A percentile compares a stretch with the other conserved stretches of the same genome.
These are phyloP conservation scores for Eptatretus burgeri DNA, from an alignment of 2,113 vertebrate species.

Conservation along the genomic window DNA sequence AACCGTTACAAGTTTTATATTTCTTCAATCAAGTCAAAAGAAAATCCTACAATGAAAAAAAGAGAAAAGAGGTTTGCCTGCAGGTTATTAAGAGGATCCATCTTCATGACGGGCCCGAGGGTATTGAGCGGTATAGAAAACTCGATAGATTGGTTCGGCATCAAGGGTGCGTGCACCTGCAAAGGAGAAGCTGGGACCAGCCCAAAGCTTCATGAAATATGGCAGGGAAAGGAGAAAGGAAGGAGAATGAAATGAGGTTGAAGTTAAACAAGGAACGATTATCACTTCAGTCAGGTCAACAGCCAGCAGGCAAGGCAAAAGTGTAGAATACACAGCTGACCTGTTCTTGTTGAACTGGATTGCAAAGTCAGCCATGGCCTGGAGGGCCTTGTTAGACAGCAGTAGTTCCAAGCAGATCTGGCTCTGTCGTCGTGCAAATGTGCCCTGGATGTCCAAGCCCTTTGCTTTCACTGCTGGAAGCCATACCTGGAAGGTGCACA, in stretches of 20 bases:
- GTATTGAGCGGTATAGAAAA: constrained; percentile 80
- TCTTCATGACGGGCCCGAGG: constrained; percentile 92
- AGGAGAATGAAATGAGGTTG: too few relatives aligned
- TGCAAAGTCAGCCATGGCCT: constrained; percentile 94
- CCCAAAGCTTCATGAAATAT: constrained; percentile 31
- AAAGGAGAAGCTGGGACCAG: constrained; percentile 71
- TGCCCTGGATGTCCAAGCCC: constrained; percentile 76
- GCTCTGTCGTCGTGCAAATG: constrained; percentile 71
- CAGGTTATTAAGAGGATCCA: constrained; percentile 93
- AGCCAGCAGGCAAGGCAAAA: background rate
- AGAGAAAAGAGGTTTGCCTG: constrained; percentile 30
- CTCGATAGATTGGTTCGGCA: constrained; percentile 90
- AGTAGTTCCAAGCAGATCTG: constrained; percentile 99
- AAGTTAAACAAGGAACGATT: too few relatives aligned
- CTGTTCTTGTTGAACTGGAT: constrained; percentile 99
- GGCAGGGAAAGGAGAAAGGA: background rate
- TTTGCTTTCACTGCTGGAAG: constrained; percentile 89
- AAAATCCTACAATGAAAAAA: too few relatives aligned
- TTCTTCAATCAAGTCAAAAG: too few relatives aligned
- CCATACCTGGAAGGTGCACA: constrained; percentile 37
- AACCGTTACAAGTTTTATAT: too few relatives aligned
- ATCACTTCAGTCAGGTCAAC: background rate
- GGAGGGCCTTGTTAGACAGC: constrained; percentile 88
- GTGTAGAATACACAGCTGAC: constrained; percentile 8
- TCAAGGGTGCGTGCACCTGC: constrained; percentile 69